A percentile compares a stretch with the other conserved stretches of the same genome.
Conservation (phyloP, 2,797 vertebrate genomes). For the Otus scops region DNA sequence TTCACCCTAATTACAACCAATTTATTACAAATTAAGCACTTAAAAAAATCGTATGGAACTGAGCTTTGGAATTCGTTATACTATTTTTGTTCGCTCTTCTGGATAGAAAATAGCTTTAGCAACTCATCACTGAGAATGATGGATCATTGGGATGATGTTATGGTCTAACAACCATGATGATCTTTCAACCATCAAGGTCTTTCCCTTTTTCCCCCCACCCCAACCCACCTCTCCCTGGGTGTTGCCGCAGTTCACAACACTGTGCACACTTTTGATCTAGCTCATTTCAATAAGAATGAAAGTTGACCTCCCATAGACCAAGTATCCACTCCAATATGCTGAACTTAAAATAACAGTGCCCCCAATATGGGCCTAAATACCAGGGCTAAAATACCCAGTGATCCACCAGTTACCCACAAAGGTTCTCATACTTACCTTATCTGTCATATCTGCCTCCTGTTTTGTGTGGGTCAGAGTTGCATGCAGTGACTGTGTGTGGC, state of each 20-base stretch:
- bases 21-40: background rate
- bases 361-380: background rate
- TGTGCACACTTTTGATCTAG: background rate
- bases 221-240: background rate
- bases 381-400: background rate
- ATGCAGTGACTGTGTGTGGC: background rate
- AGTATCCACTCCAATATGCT: background rate
- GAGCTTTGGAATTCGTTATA: background rate
- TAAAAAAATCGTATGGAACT: background rate
- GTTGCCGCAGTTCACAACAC: background rate
- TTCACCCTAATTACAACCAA: background rate
- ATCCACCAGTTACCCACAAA: background rate
- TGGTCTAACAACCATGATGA: rapidly evolving
- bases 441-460: background rate
- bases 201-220: background rate
- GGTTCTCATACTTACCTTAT: background rate
- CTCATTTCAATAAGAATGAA: background rate
- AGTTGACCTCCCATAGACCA: background rate
- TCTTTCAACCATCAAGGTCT: background rate
- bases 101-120: background rate
- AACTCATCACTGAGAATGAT: background rate
- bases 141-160: background rate
- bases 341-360: background rate
- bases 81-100: background rate
- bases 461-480: background rate